These are phyloP conservation scores for Montipora capricornis DNA, from an alignment of 64 coral and sea anemone species.

Conservation along the genomic window DNA sequence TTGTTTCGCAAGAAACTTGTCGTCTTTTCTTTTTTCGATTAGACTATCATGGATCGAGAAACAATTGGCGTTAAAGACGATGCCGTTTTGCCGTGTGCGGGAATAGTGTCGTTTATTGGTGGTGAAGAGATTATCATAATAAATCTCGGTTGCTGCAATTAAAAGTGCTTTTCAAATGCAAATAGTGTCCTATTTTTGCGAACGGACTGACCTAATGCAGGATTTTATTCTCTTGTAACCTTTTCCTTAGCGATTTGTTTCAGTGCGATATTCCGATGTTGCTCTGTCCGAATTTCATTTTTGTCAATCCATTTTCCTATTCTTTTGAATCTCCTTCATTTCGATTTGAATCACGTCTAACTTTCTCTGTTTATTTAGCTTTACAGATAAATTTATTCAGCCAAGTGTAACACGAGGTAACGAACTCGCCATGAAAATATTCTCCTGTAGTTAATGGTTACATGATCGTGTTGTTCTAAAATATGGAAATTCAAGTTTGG, in stretches of 20 bases:
- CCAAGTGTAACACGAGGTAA: conserved; percentile 51
- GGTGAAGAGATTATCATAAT: not conserved
- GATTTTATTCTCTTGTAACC: not conserved
- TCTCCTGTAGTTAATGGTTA: not conserved
- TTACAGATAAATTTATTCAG: conserved; percentile 62
- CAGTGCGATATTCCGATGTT: not conserved
- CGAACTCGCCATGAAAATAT: conserved; percentile 53
- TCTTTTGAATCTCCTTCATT: conserved; percentile 1
- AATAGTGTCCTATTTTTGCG: not conserved
- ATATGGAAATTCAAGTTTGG: not conserved
- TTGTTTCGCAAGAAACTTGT: not conserved
- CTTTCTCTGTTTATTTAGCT: conserved; percentile 48
- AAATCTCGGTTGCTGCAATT: conserved; percentile 7
- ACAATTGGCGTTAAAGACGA: not conserved
- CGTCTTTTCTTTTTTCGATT: not conserved
- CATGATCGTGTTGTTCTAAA: not conserved
- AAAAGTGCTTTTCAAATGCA: not conserved
- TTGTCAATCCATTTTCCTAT: not conserved
- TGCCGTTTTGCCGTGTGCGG: not conserved
- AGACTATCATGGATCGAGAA: not conserved
- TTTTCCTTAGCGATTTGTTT: not conserved
- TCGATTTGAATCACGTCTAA: not conserved
- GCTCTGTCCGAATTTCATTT: not conserved
- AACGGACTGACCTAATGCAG: not conserved
- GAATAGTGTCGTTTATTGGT: not conserved